Evolutionary conservation across 2,888 invertebrate genomes (phyloP), one percentile per base, ranked within the genome.

Genomic region (Meteorus cinctellus): DNA sequence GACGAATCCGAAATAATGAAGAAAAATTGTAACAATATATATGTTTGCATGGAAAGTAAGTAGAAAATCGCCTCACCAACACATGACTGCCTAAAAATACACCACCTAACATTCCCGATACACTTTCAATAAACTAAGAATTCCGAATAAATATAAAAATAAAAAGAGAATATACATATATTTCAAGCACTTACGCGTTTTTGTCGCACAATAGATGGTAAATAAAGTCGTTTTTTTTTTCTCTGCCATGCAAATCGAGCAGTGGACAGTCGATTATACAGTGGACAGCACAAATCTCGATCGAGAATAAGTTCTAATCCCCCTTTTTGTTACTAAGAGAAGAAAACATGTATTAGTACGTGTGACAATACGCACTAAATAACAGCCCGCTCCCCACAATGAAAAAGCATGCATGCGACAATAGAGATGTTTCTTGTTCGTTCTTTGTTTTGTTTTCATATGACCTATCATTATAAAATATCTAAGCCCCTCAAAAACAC

Each of bases 161-260:
- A 69, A 48, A 34, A 19, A 19, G 34, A 34, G n/a, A 55, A 19
- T n/a, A 29, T 31, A 14, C 27, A 27, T n/a, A 1, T 31, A 31
- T 29, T 24, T 24, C 16, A 31, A 62, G 31, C 31, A 62, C 31
- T 62, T 14, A 27, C 31, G 31, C 27, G 60, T 59, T 70, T 70
- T 60, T 27, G 70, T 59, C 70, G 60, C 59, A 70, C 70, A 70
- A 41, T 48, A 29, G 48, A 48, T 68, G 68, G 68, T 68, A 68
- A 45, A 29, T n/a, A 24, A 12, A 48, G 68, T 68, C 19, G 12
- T 41, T 41, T 55, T 19, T 55, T 55, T 55, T 48, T 48, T 8
- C 2, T 19, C 19, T 24, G 34, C 19, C 19, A 24, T 55, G 27
- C 19, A 66, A 45, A 69, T 34, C 69, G 68, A 68, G 68, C 31